A percentile compares a stretch with the other conserved stretches of the same genome.
phyloP scores from a whole-genome alignment of 2,113 vertebrate genomes.

The Syngnathoides biaculeatus region DNA sequence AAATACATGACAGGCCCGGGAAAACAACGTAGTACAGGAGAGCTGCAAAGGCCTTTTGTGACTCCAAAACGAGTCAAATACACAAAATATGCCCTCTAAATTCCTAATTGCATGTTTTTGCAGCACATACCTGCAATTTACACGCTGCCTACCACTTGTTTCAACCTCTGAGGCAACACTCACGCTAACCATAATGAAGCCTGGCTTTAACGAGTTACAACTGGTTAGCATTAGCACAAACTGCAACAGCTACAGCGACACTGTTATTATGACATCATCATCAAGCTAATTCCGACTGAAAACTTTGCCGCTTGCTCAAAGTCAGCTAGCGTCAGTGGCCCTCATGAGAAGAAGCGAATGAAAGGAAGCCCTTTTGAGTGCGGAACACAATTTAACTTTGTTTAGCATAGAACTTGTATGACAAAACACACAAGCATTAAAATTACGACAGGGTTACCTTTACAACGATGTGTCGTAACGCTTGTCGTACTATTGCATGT shows the following conservation, averaged over 20 bases:
- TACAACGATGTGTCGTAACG: no score
- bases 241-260: conserved; percentile 35
- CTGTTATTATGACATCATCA: conserved; percentile 40
- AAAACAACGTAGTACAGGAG: conserved; percentile 18
- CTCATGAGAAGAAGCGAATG: background rate
- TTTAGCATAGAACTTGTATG: no score
- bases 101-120: conserved; percentile 71
- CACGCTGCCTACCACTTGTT: conserved; percentile 53
- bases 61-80: conserved; percentile 40
- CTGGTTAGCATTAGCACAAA: conserved; percentile 52
- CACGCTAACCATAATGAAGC: conserved; percentile 62
- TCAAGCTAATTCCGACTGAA: conserved; percentile 28
- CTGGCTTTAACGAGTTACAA: conserved; percentile 65
- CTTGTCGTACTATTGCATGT: no score
- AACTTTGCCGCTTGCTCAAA: background rate
- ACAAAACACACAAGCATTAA: no score
- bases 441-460: no score
- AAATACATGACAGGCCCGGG: conserved; percentile 22
- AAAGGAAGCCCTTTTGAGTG: no score
- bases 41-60: conserved; percentile 28
- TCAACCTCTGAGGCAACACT: conserved; percentile 57
- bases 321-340: background rate
- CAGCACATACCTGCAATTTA: conserved; percentile 68
- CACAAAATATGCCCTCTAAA: conserved; percentile 61
- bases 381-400: no score